phyloP scores from a whole-genome alignment of 2,797 vertebrate species.

The Characodon lateralis region DNA sequence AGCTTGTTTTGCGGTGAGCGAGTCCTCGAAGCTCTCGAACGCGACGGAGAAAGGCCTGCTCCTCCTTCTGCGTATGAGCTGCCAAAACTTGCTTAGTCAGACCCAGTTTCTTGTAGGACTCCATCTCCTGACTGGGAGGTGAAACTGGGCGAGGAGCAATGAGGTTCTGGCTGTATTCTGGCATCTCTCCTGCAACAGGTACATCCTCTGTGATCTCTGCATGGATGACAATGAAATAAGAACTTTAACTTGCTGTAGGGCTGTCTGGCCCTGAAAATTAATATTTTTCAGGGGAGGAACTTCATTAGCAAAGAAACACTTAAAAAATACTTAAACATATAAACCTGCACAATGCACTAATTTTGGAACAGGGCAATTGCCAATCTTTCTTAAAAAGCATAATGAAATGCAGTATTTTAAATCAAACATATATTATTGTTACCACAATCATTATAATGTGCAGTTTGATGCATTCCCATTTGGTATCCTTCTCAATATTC shows the following conservation, averaged over 20 bases:
- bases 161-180: slow-evolving; percentile 71
- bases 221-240: slow-evolving; percentile 38
- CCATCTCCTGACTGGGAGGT: slow-evolving; percentile 82
- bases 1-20: slow-evolving; percentile 82
- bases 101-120: slow-evolving; percentile 87
- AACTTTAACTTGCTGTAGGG: neutral
- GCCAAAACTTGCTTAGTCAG: slow-evolving; percentile 94
- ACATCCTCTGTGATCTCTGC: slow-evolving; percentile 89
- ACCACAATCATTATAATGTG: neutral
- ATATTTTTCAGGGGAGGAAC: neutral
- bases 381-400: neutral
- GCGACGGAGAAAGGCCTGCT: slow-evolving; percentile 89
- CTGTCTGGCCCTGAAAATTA: neutral
- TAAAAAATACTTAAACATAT: neutral
- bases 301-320: neutral
- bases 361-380: neutral
- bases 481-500: neutral
- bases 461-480: neutral
- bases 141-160: slow-evolving; percentile 56
- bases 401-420: neutral
- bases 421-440: neutral
- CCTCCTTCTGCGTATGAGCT: slow-evolving; percentile 94
- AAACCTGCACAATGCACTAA: neutral
- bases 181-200: slow-evolving; percentile 75
- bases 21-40: slow-evolving; percentile 84